These are phyloP conservation scores for Philereme transversata DNA, from an alignment of 2,888 invertebrate species.

Conservation along the genomic window DNA sequence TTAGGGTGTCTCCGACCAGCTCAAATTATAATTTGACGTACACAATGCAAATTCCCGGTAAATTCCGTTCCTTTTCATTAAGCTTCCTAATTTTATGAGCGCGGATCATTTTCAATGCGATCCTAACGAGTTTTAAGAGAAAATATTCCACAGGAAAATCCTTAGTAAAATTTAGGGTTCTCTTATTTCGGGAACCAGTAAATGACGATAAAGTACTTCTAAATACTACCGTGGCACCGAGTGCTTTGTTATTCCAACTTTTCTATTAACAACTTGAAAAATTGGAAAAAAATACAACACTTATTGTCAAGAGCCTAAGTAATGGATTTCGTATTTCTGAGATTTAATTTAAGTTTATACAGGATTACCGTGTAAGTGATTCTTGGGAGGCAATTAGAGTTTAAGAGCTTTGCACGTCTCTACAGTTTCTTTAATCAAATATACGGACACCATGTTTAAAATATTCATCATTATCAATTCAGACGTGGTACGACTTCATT, in stretches of 20 bases:
- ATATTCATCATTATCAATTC: too few species aligned
- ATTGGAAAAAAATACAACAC: constrained; percentile 23
- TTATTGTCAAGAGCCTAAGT: constrained; percentile 18
- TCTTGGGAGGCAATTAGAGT: background rate
- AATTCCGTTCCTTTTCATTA: constrained; percentile 33
- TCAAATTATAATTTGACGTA: constrained; percentile 11
- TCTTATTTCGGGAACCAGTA: constrained; percentile 42
- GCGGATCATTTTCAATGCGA: constrained; percentile 39
- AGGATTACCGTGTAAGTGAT: background rate
- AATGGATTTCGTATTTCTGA: constrained; percentile 11
- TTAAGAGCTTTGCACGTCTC: too few species aligned
- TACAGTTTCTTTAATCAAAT: too few species aligned
- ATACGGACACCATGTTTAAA: too few species aligned
- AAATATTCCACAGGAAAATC: constrained; percentile 29
- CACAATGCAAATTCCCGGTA: constrained; percentile 8
- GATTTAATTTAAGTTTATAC: constrained; percentile 7
- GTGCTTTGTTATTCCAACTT: constrained; percentile 46
- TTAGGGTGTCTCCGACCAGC: background rate
- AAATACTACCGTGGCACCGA: constrained; percentile 37
- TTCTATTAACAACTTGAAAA: too few species aligned
- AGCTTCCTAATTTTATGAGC: constrained; percentile 31
- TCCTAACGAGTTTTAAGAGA: constrained; percentile 33
- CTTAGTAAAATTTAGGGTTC: constrained; percentile 36
- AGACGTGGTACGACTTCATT: too few species aligned
- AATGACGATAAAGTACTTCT: constrained; percentile 43